phyloP scores from a whole-genome alignment of 2,888 invertebrate genomes.

The Drosophila lacicola region DNA sequence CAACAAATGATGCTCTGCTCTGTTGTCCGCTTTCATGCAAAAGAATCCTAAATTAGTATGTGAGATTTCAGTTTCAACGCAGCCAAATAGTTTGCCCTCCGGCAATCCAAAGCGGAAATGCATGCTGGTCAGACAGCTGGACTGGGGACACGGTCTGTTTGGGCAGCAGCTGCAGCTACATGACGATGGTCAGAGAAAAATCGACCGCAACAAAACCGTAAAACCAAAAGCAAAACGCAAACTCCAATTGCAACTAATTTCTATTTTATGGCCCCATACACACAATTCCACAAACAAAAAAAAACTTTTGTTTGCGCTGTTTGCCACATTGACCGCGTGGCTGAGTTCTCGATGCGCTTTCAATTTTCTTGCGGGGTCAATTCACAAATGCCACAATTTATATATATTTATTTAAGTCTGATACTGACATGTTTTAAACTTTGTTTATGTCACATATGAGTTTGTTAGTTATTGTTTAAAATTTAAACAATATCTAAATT shows the following conservation, averaged over 20 bases:
- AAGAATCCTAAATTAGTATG: slow-evolving; percentile 71
- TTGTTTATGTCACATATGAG: neutral
- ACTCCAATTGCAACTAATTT: slow-evolving; percentile 79
- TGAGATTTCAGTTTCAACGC: slow-evolving; percentile 57
- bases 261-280: slow-evolving; percentile 65
- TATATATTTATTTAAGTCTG: neutral
- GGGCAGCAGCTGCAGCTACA: slow-evolving; percentile 50
- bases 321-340: slow-evolving; percentile 72
- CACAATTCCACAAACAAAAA: slow-evolving; percentile 8
- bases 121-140: slow-evolving; percentile 26
- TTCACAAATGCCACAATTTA: slow-evolving; percentile 28
- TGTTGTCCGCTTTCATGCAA: slow-evolving; percentile 23
- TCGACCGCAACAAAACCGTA: slow-evolving; percentile 69
- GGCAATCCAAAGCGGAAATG: slow-evolving; percentile 67
- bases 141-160: slow-evolving; percentile 31
- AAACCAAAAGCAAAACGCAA: slow-evolving; percentile 75
- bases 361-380: slow-evolving; percentile 72
- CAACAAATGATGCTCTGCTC: slow-evolving; percentile 26
- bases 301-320: slow-evolving; percentile 64
- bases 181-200: slow-evolving; percentile 46
- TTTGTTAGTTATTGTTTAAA: neutral
- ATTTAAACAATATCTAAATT: slow-evolving; percentile 1
- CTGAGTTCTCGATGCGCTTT: slow-evolving; percentile 69
- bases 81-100: slow-evolving; percentile 68
- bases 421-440: neutral